Base-by-base conservation (phyloP, 2,113 vertebrate genomes). In the Ammospiza caudacuta region DNA sequence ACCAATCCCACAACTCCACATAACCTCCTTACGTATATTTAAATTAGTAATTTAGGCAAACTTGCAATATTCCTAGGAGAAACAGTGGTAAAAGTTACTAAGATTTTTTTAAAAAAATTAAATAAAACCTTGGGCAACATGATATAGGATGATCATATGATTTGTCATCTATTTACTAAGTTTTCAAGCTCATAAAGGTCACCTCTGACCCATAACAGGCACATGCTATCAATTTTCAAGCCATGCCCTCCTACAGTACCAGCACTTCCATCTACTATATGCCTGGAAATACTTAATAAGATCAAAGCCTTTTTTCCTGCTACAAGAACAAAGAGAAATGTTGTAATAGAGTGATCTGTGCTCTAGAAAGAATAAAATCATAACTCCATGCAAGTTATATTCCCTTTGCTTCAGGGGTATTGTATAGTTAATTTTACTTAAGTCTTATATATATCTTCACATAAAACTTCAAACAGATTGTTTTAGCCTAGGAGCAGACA, bases 251-350 rank as follows among this genome's bases (percentile, higher is more conserved):
- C 95, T 98, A 94, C 78, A 96, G 92, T 87, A 97, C 94, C 95
- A 97, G 95, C 74, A 89, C 95, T 95, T 95, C 92, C 96, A 96
- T 94, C 96, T 94, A 97, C 97, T 92, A 94, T 96, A 98, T 97
- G 98, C 98, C 99, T 99, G 99, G 98, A 99, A 99, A 99, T 99
- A 98, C 98, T 99, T 98, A 98, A 98, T 98, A 98, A 98, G 98
- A 99, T 99, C 98, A 99, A 99, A 99, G 98, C 98, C 91, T 97
- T 97, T 98, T 86, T 94, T 88, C 96, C 96, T 98, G 96, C 97
- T 95, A 97, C 70, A 95, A 98, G 98, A 99, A 99, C 98, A 99
- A 99, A 99, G 98, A 97, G 96, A 98, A 98, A 98, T 95, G 96
- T 96, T 97, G 96, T 98, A 98, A 98, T 96, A 97, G 96, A 94